Conservation (phyloP, 2,113 vertebrate genomes). For the rabbit (Oryctolagus cuniculus) region mOryCun1.1 NC_091442.1:93562001-93562500, state of each 20-base stretch:
- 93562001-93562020: background rate
- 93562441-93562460: background rate
- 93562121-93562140: background rate
- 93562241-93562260: slow-evolving; percentile 7
- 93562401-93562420: background rate
- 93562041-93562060: background rate
- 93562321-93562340: slow-evolving; percentile 63
- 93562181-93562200: background rate
- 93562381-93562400: slow-evolving; percentile 11
- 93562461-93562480: background rate
- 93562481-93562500: background rate
- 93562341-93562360: slow-evolving; percentile 69
- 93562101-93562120: background rate
- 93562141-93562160: background rate
- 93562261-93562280: slow-evolving; percentile 52
- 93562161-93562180: background rate
- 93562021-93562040: background rate
- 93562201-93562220: background rate
- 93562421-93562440: background rate
- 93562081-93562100: background rate
- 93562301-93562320: slow-evolving; percentile 41
- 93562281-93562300: slow-evolving; percentile 46
- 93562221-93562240: background rate
- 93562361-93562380: slow-evolving; percentile 65
- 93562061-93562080: background rate